Base-by-base conservation (phyloP, 2,888 invertebrate genomes). In the Ceramica pisi region DNA sequence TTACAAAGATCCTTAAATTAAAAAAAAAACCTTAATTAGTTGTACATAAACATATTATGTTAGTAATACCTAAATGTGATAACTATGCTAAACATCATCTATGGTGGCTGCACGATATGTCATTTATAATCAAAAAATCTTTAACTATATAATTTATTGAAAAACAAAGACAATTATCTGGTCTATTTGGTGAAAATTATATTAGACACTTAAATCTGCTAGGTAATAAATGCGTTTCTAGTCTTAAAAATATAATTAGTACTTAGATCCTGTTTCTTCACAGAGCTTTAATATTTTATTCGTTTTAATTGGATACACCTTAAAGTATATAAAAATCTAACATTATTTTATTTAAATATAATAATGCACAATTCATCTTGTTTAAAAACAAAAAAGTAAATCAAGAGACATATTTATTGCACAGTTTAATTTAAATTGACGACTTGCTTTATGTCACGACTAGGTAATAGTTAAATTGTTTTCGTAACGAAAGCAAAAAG, bases 191-290 rank as follows among this genome's bases (percentile, higher is more conserved):
- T 16, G 10, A 26, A 64, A 7, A 21, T 8, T 16, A 64, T 4
- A 21, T n/a, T 41, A n/a, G n/a, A n/a, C n/a, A 75, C 31, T 50
- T 38, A 72, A 21, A 64, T 51, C 23, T 64, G 56, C 21, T 67
- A 67, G 31, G 8, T 63, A 63, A 69, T 78, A 81, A 76, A 78
- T 78, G 78, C 76, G 38, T 63, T 75, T 62, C 1, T 16, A 75
- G 35, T 60, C 59, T 78, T 66, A 63, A 57, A 59, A 61, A 12
- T 59, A 56, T 21, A 19, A 44, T 23, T 14, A 35, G 35, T 23
- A 35, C 16, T 46, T 55, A 10, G 9, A 41, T 41, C 14, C 14
- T 46, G 19, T 46, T 19, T 46, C 19, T 46, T 7, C 19, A 16
- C 8, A 44, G 16, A 14, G 44, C 14, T 44, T 14, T 38, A 12